Evolutionary conservation across 64 coral and sea anemone species (phyloP), one percentile per base, ranked within the genome.

Genomic region (Trachythela sp.): DNA sequence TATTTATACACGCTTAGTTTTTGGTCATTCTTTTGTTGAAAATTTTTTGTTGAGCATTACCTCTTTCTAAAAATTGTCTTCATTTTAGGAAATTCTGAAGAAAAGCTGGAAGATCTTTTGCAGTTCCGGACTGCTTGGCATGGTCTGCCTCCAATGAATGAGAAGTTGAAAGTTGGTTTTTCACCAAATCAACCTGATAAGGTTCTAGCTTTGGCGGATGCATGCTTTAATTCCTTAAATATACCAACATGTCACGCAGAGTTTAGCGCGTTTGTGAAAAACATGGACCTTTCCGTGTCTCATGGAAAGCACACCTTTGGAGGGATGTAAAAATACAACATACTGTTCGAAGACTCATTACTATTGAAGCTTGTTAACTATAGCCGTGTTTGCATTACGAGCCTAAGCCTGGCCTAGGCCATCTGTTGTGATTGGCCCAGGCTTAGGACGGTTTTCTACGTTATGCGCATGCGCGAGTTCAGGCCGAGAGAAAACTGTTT

Each of bases 221-320:
- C 71, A 35, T 77, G 71, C 29, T 77, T 77, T 77, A 77, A 77
- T 32, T 32, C 36, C 13, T 32, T 77, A 32, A 77, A 77, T 2
- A 77, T 77, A 77, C 71, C 71, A 77, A 77, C 71, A 77, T 77
- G 71, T 77, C 71, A 36, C 71, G 4, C 18, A 32, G 64, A 77
- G 26, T 77, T 35, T 77, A 77, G 17, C 9, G 71, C 3, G 36
- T 77, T 77, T 77, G 36, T 77, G 32, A 77, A 77, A 77, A 22
- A 77, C 36, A 77, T 77, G 71, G 71, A 77, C 29, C 3, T 35
- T 77, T 77, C 71, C 8, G 71, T 77, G 11, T 77, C 71, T 38
- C 36, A 77, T 77, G 71, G 71, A 32, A 77, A 77, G 29, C 30
- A 35, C 4, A 38, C 30, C 36, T 77, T 68, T 68, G 59, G 59